Evolutionary conservation across 2,888 invertebrate genomes (phyloP), one percentile per base, ranked within the genome.

Genomic region (Drosophila leonis): DNA sequence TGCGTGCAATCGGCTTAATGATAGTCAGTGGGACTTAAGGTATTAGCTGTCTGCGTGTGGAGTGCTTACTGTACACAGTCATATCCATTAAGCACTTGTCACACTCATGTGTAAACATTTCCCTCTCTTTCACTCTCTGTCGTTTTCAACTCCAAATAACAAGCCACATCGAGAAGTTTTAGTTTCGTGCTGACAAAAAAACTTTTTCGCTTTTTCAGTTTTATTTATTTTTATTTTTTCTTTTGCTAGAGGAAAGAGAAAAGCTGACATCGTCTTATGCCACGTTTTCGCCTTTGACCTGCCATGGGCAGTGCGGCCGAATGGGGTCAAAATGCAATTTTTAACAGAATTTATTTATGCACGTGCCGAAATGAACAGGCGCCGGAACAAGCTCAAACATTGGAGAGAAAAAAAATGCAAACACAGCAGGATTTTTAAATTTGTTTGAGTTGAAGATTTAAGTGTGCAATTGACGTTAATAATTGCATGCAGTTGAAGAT

Each of bases 311-410:
- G 56, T 74, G 74, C 60, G 44, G 35, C 37, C 48, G 12, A 72
- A 78, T 64, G 75, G 69, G 72, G 77, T 72, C 70, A 69, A 33
- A 63, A 80, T 72, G 49, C 59, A 72, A 55, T 67, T 76, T 66
- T 46, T 5, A 20, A 49, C 54, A 29, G 27, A 57, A 82, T 70
- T 73, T 78, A 83, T 81, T 73, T 76, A 73, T 63, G 76, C 63
- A 76, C 73, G 76, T 73, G 80, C 57, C 73, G 20, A 55, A 61
- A 55, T 46, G 33, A 71, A 51, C 65, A 39, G 55, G 42, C 61
- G 33, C 31, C 42, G 9, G 24, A 20, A 7, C 18, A 13, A 13
- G 46, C n/a, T 33, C 12, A 31, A 31, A 20, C 20, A 59, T 44
- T 24, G 44, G 44, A 15, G 7, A n/a, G n/a, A 2, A 9, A 2